Conservation (phyloP, 2,888 invertebrate genomes). For the Atethmia centrago region DNA sequence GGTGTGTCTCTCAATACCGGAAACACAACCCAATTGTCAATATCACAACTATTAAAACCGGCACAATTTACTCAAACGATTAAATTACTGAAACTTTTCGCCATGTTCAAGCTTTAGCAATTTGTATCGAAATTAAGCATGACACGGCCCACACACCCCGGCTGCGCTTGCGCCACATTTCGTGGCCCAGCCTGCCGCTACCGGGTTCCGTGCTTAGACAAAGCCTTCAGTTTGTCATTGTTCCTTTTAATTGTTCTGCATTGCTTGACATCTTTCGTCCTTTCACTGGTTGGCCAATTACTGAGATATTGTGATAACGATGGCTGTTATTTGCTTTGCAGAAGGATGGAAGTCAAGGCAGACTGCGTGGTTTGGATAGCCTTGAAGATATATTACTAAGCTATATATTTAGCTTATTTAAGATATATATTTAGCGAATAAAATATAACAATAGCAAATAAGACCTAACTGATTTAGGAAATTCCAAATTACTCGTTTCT, state of each 20-base stretch:
- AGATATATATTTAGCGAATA: too few species aligned
- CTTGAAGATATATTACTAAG: too few species aligned
- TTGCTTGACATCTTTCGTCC: conserved; percentile 69
- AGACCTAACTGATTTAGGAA: neutral
- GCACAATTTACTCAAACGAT: conserved; percentile 34
- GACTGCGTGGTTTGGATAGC: neutral
- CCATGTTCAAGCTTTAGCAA: conserved; percentile 60
- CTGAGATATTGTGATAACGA: conserved; percentile 49
- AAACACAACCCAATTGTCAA: conserved; percentile 33
- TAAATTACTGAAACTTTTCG: conserved; percentile 57
- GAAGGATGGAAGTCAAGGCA: neutral
- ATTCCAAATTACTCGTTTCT: neutral
- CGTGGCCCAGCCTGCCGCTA: conserved; percentile 66
- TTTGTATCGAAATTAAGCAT: conserved; percentile 67
- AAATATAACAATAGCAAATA: neutral
- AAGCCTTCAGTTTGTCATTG: conserved; percentile 69
- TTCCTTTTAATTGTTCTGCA: conserved; percentile 70
- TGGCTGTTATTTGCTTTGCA: conserved; percentile 7
- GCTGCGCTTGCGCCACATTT: conserved; percentile 65
- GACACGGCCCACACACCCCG: conserved; percentile 65
- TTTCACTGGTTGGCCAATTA: conserved; percentile 67
- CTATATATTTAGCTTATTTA: too few species aligned
- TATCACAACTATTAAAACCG: conserved; percentile 22
- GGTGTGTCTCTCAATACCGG: conserved; percentile 36
- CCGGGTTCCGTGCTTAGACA: conserved; percentile 72